Evolutionary conservation across 2,888 invertebrate species (phyloP).

Genomic region (Prenolepis imparis): DNA sequence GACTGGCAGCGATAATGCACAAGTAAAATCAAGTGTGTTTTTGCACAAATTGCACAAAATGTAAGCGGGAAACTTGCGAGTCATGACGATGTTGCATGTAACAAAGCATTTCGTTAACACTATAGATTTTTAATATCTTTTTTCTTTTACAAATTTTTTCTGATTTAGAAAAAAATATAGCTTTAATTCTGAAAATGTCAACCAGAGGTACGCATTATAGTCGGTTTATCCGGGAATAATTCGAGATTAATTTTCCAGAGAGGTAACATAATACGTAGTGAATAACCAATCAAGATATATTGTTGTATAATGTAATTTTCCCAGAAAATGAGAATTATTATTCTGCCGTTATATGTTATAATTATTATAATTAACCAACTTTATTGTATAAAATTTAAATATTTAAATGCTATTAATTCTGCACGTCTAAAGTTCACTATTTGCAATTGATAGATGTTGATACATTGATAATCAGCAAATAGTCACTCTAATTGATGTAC

Average conservation of each 20-base stretch:
- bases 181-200: not conserved
- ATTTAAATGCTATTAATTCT: not conserved
- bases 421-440: conserved; percentile 3
- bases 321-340: conserved; percentile 1
- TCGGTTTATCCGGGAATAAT: conserved; percentile 9
- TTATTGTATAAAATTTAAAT: not conserved
- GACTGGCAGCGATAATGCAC: too few species aligned
- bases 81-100: not conserved
- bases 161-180: too few species aligned
- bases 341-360: not conserved
- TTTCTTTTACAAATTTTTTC: too few species aligned
- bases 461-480: not conserved
- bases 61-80: not conserved
- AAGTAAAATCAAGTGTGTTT: not conserved
- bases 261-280: not conserved
- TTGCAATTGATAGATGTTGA: conserved; percentile 5
- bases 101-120: too few species aligned
- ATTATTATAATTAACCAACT: not conserved
- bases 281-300: conserved; percentile 2
- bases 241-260: not conserved
- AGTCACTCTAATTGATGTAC: not conserved
- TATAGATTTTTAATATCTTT: too few species aligned
- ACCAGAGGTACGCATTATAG: not conserved
- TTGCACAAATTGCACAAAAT: not conserved
- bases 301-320: not conserved